These are phyloP conservation scores for Burhinus oedicnemus DNA, from an alignment of 2,113 vertebrate genomes.

Conservation along the genomic window DNA sequence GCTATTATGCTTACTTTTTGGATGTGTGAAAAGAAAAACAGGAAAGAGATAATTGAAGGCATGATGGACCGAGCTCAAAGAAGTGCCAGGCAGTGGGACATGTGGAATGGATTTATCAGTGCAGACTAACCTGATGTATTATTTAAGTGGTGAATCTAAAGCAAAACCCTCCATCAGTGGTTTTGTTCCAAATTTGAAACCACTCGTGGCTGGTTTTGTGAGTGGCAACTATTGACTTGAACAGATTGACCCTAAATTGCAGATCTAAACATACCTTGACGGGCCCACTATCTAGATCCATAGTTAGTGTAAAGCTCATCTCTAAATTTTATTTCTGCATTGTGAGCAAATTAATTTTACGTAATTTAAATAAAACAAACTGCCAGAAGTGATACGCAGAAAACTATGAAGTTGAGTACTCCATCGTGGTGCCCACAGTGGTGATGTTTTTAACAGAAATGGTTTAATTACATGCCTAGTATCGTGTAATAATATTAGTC, in stretches of 20 bases:
- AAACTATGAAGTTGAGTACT: background rate
- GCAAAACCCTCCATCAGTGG: background rate
- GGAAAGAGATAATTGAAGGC: background rate
- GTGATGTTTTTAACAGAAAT: background rate
- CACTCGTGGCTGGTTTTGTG: background rate
- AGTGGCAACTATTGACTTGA: background rate
- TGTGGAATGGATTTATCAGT: background rate
- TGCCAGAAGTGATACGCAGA: background rate
- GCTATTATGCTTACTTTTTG: background rate
- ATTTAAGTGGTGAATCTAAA: background rate
- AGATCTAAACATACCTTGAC: background rate
- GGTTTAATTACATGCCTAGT: slow-evolving; percentile 1
- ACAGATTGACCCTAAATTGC: background rate
- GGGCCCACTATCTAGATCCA: background rate
- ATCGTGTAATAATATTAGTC: background rate
- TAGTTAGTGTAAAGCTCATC: background rate
- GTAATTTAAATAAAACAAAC: background rate
- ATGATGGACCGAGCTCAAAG: background rate
- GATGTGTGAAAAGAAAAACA: background rate
- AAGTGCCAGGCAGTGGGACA: background rate
- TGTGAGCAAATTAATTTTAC: background rate
- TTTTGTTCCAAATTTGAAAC: background rate
- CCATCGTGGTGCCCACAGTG: background rate
- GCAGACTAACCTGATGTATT: background rate
- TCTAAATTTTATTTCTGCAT: background rate